These are phyloP conservation scores for Zootermopsis nevadensis DNA, from an alignment of 2,888 invertebrate species.

Conservation along the genomic window DNA sequence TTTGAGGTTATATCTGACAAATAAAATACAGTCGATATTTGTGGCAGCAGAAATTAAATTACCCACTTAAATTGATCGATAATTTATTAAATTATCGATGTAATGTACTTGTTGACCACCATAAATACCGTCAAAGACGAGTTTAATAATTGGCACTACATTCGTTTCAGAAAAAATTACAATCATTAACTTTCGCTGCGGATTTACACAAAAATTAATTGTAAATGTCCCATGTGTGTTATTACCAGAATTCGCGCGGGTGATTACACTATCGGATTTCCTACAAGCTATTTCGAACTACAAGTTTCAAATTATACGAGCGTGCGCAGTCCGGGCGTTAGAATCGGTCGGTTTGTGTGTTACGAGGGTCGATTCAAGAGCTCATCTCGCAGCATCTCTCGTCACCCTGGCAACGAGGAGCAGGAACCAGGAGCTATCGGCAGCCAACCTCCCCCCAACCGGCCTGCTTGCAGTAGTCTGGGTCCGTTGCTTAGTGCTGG, in stretches of 20 bases:
- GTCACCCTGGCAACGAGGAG: constrained; percentile 4
- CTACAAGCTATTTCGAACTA: neutral
- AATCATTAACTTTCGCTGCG: too few species aligned
- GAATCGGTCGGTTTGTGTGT: neutral
- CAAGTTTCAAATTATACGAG: neutral
- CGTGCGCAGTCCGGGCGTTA: neutral
- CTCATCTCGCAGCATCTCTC: constrained; percentile 16
- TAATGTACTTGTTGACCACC: too few species aligned
- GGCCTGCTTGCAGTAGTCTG: constrained; percentile 2
- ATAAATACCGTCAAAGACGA: too few species aligned
- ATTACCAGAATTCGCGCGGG: neutral
- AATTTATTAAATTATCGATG: too few species aligned
- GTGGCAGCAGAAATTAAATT: too few species aligned
- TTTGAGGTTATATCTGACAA: too few species aligned
- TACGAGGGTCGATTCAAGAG: constrained; percentile 8
- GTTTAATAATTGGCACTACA: too few species aligned
- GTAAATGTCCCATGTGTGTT: too few species aligned
- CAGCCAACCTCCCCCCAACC: neutral
- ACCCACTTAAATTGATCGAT: too few species aligned
- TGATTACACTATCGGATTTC: neutral
- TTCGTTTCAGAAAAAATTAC: too few species aligned
- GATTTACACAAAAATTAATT: too few species aligned
- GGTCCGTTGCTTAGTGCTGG: neutral
- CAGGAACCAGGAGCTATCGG: constrained; percentile 1
- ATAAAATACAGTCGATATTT: too few species aligned